Base-by-base conservation (phyloP, 2,113 vertebrate genomes). In the Etheostoma spectabile region DNA sequence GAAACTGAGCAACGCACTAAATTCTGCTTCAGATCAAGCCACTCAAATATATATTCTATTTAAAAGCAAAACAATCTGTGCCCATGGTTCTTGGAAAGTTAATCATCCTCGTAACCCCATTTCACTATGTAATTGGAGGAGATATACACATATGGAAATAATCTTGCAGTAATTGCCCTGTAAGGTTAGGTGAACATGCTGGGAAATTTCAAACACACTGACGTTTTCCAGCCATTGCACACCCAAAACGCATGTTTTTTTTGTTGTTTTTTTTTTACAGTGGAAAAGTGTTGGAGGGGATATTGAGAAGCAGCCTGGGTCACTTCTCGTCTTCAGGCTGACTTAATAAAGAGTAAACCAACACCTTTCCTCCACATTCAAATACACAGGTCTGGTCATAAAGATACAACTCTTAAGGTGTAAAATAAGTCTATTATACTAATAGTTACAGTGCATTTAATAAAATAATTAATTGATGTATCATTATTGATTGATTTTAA, bases 81-180 rank as follows among this genome's bases (percentile, higher is more conserved):
- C 45, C 42, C 24, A 14, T 38, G 35, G 60, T 76, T 80, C 74
- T 84, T 88, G 77, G 82, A 83, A 82, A 83, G 83, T 87, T 77
- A 61, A 85, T 87, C 77, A 89, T 72, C 84, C 84, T 51, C 22
- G 7, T 46, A 84, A 71, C 83, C 52, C 18, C 0, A 69, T 88
- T 81, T 84, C 82, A 71, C 51, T 16, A 13, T 67, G 83, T 65
- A 82, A 85, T 79, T 76, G 85, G 84, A 93, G 67, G 88, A 68
- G 85, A 85, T 75, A 76, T 76, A 78, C 82, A 82, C 90, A 92
- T 90, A 69, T 92, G 93, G 93, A 91, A 95, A 90, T 87, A 87
- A 91, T 94, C 87, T 84, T 13, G 4, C 69, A 48, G 82, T 89
- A 91, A 92, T 87, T 91, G 88, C 83, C 82, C 83, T 49, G 83